Conservation (phyloP, 2,888 invertebrate genomes). For the Allacma fusca region DNA sequence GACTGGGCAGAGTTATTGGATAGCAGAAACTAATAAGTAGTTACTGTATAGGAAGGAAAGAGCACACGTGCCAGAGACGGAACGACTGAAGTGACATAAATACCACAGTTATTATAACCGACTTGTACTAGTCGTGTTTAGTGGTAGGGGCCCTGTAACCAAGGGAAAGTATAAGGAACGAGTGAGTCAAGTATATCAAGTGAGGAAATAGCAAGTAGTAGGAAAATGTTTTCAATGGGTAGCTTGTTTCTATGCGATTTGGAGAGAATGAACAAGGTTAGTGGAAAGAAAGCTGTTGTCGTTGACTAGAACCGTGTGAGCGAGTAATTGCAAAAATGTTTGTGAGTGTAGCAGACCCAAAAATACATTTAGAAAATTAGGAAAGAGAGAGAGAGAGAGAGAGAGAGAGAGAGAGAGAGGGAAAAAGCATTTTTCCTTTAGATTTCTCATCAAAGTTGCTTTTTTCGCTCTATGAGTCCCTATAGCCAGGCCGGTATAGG, state of each 20-base stretch:
- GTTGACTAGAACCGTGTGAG: neutral
- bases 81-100: neutral
- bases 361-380: slow-evolving; percentile 60
- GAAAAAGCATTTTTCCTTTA: slow-evolving; percentile 41
- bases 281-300: slow-evolving; percentile 9
- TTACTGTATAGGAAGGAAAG: slow-evolving; percentile 1
- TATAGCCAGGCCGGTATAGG: too few relatives aligned
- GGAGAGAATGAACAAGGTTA: neutral
- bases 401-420: too few relatives aligned
- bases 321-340: slow-evolving; percentile 28
- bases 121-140: too few relatives aligned
- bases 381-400: slow-evolving; percentile 44
- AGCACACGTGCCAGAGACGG: neutral
- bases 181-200: too few relatives aligned
- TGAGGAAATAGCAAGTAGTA: neutral
- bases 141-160: too few relatives aligned
- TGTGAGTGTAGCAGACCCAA: slow-evolving; percentile 37
- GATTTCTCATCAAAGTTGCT: slow-evolving; percentile 43
- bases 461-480: slow-evolving; percentile 18
- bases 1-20: neutral
- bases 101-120: neutral
- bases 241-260: neutral
- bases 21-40: neutral
- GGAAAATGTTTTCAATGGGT: neutral
- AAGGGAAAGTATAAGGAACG: too few relatives aligned